A percentile compares a stretch with the other conserved stretches of the same genome.
Evolutionary conservation across 37 sponge, comb jelly and placozoan genomes (phyloP).

Genomic region (Cladorhizidae sp.): DNA sequence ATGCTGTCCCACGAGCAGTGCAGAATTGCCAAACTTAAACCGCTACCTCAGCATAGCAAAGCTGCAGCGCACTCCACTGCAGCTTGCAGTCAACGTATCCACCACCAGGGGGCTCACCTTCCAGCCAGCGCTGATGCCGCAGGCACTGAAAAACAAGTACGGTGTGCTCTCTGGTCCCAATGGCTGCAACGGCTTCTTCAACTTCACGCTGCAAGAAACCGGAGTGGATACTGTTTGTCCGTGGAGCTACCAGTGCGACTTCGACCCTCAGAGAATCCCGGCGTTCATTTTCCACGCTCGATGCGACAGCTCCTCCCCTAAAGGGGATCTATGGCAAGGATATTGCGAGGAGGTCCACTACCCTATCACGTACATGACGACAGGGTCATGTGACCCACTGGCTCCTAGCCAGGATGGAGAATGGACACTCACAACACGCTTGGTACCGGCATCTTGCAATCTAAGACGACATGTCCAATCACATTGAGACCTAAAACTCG

Average conservation of each 20-base stretch:
- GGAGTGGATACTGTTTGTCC: constrained; percentile 4
- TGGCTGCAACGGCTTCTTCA: background rate
- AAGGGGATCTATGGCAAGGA: background rate
- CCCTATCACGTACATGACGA: background rate
- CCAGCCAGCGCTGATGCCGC: background rate
- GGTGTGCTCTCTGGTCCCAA: background rate
- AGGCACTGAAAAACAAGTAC: background rate
- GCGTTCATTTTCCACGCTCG: constrained; percentile 47
- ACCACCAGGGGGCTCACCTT: background rate
- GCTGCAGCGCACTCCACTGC: too few relatives aligned
- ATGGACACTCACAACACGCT: background rate
- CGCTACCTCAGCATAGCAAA: background rate
- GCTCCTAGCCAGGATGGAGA: background rate
- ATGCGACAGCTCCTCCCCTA: constrained; percentile 4
- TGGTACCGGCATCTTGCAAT: constrained; percentile 1
- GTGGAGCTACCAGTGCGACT: constrained; percentile 60
- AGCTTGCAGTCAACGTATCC: background rate
- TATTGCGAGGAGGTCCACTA: constrained; percentile 17
- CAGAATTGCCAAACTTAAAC: background rate
- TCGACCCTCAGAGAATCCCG: constrained; percentile 55
- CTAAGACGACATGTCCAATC: too few relatives aligned
- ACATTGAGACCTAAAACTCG: too few relatives aligned
- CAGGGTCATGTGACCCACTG: constrained; percentile 22
- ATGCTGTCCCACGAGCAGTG: background rate
- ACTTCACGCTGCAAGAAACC: background rate